These are phyloP conservation scores for Bombus breviceps DNA, from an alignment of 1,140 invertebrate species.

Conservation along the genomic window DNA sequence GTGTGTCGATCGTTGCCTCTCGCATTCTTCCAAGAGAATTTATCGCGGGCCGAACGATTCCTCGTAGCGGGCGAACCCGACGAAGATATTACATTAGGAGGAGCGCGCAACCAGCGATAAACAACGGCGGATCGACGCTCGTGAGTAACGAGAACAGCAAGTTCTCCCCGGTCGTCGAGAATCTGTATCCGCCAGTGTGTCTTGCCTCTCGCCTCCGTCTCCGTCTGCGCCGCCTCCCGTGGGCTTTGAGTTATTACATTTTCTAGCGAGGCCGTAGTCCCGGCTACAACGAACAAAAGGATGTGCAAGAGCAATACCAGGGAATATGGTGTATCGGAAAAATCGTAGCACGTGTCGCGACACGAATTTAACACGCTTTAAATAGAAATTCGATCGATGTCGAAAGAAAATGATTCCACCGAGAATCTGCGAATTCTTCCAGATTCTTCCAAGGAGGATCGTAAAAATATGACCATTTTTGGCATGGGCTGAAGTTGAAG, in stretches of 20 bases:
- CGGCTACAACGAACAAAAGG: constrained; percentile 26
- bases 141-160: constrained; percentile 33
- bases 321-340: constrained; percentile 30
- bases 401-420: no score
- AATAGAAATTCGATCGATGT: constrained; percentile 21
- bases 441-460: not conserved
- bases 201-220: not conserved
- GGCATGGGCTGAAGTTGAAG: no score
- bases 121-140: constrained; percentile 29
- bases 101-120: constrained; percentile 26
- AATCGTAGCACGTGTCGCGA: constrained; percentile 49
- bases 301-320: not conserved
- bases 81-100: constrained; percentile 43
- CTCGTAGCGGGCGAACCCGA: not conserved
- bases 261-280: not conserved
- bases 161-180: not conserved
- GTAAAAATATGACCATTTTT: no score
- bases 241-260: constrained; percentile 50
- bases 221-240: constrained; percentile 9
- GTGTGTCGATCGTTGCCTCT: not conserved
- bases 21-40: constrained; percentile 6
- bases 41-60: constrained; percentile 25
- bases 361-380: constrained; percentile 15
- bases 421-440: not conserved
- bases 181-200: constrained; percentile 40